Conservation (phyloP, 2,113 vertebrate species). For the Patagioenas fasciata region DNA sequence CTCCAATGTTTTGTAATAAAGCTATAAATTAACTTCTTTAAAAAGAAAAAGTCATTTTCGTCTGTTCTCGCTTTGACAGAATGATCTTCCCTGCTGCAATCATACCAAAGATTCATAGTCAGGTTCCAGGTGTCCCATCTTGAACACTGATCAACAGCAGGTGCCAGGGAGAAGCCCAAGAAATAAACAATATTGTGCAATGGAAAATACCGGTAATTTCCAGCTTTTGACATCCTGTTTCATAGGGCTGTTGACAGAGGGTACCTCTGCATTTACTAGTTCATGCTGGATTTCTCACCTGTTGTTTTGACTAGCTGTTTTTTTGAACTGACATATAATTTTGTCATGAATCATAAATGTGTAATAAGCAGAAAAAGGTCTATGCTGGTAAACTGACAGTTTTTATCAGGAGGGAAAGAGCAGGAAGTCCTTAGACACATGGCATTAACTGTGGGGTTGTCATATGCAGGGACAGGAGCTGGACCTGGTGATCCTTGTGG, state of each 20-base stretch:
- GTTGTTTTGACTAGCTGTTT: not conserved
- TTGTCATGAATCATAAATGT: not conserved
- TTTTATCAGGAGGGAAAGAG: not conserved
- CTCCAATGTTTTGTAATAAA: not conserved
- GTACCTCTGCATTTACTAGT: not conserved
- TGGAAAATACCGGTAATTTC: not conserved
- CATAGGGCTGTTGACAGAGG: not conserved
- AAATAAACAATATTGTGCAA: not conserved
- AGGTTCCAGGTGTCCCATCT: not conserved
- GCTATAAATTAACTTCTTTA: not conserved
- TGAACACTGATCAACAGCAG: not conserved
- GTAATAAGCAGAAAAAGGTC: not conserved
- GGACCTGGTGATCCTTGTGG: too few relatives aligned
- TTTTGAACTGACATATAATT: not conserved
- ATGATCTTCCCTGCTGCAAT: not conserved
- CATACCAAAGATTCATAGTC: not conserved
- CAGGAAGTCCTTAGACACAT: not conserved
- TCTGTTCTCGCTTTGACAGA: not conserved
- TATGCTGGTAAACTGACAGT: not conserved
- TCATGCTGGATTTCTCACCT: not conserved
- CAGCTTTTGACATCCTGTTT: not conserved
- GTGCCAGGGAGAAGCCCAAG: not conserved
- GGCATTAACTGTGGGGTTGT: too few relatives aligned
- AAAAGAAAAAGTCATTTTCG: not conserved
- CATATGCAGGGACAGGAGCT: too few relatives aligned